Conservation (phyloP, 2,797 vertebrate genomes). For the Miichthys miiuy region DNA sequence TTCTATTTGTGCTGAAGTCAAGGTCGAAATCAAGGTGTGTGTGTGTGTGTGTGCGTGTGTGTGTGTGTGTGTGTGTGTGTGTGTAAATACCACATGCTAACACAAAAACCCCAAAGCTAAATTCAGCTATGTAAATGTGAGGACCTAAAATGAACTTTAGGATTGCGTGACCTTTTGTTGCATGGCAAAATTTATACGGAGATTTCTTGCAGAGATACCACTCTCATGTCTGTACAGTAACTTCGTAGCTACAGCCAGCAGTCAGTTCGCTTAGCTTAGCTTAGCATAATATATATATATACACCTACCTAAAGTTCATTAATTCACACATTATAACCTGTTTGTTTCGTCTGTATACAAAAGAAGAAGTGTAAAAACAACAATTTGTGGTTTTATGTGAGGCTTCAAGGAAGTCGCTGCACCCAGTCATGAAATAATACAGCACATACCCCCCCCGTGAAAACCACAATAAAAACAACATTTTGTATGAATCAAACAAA, state of each 20-base stretch:
- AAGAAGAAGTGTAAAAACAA: background rate
- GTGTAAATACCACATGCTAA: background rate
- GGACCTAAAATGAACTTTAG: background rate
- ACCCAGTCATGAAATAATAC: background rate
- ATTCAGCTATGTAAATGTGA: background rate
- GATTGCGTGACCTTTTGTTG: background rate
- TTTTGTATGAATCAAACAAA: background rate
- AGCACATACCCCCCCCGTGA: background rate
- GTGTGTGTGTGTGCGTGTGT: background rate
- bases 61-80: too few relatives aligned
- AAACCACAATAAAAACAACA: background rate
- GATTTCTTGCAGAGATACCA: background rate
- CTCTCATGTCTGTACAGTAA: background rate
- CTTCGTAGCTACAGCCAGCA: background rate
- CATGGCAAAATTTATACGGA: too few relatives aligned
- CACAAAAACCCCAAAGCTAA: background rate
- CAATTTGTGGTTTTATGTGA: background rate
- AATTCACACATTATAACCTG: too few relatives aligned
- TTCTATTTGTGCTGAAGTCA: background rate
- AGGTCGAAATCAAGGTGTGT: background rate
- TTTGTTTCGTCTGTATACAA: too few relatives aligned
- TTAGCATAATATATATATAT: background rate
- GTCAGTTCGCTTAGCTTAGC: background rate
- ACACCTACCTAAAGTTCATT: too few relatives aligned
- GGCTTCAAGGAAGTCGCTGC: background rate